Conservation (phyloP, 92 coral and sea anemone genomes). For the Umimayanthus kanabou region DNA sequence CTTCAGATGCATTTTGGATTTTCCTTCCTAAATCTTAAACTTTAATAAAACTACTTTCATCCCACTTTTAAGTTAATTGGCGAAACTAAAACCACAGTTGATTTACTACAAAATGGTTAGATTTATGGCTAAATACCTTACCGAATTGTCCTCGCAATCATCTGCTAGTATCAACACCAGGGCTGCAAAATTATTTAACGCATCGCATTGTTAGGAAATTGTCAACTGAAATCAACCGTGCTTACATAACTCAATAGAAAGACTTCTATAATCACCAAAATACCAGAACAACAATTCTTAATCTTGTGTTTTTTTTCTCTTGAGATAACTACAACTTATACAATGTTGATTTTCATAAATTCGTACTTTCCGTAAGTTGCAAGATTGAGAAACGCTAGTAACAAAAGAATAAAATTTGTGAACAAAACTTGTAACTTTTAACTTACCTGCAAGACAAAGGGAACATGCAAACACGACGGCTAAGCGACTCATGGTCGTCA, state of each 20-base stretch:
- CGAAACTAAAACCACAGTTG: background rate
- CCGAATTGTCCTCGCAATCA: constrained; percentile 7
- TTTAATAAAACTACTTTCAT: background rate
- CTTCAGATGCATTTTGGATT: background rate
- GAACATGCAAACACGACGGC: background rate
- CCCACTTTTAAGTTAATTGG: background rate
- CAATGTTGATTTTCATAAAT: background rate
- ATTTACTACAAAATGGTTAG: background rate
- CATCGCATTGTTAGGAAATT: background rate
- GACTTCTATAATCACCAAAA: background rate
- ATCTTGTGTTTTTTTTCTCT: too few relatives aligned
- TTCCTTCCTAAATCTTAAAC: background rate
- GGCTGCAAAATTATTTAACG: constrained; percentile 5
- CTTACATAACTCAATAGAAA: background rate
- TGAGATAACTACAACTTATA: background rate
- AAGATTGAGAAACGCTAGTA: background rate
- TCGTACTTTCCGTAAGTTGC: background rate
- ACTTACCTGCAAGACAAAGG: constrained; percentile 3
- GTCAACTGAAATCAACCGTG: background rate
- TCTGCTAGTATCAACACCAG: background rate
- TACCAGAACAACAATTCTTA: too few relatives aligned
- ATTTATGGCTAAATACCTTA: background rate
- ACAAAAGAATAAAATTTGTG: background rate
- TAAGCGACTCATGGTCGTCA: background rate
- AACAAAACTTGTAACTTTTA: background rate